These are phyloP conservation scores for Bryconaethiops microstoma DNA, from an alignment of 2,797 vertebrate genomes.

Conservation along the genomic window DNA sequence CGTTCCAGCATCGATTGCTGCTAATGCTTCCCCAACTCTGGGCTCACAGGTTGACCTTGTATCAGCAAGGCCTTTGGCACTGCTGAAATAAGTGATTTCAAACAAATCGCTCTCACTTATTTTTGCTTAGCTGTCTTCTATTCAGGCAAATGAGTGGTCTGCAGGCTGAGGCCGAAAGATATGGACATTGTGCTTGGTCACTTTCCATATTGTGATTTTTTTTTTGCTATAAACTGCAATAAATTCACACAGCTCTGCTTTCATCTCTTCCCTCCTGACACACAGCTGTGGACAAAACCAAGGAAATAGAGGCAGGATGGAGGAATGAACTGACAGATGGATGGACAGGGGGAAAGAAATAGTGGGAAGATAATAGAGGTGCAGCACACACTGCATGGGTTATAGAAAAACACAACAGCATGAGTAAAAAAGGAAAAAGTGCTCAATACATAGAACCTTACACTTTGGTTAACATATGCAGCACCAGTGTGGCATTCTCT, in stretches of 20 bases:
- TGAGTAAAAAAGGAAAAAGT: background rate
- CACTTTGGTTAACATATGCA: background rate
- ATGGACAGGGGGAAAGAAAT: background rate
- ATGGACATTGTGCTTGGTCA: background rate
- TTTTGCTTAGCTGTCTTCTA: background rate
- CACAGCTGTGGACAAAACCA: background rate
- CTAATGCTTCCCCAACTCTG: conserved; percentile 50
- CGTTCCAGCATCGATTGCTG: conserved; percentile 47
- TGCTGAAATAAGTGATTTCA: conserved; percentile 1
- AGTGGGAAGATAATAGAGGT: background rate
- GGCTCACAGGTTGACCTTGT: conserved; percentile 30
- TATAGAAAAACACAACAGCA: background rate
- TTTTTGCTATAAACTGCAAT: background rate
- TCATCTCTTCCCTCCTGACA: background rate
- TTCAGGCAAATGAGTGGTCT: background rate
- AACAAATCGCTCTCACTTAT: background rate
- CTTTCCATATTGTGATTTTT: background rate
- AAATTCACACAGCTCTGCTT: background rate
- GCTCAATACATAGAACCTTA: background rate
- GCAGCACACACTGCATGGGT: background rate
- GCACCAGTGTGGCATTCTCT: background rate
- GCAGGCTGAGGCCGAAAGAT: background rate
- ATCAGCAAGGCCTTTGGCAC: background rate
- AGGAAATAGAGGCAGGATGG: background rate
- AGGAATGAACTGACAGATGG: background rate